Conservation (phyloP, 2,113 vertebrate species). For the Barnardius zonarius region DNA sequence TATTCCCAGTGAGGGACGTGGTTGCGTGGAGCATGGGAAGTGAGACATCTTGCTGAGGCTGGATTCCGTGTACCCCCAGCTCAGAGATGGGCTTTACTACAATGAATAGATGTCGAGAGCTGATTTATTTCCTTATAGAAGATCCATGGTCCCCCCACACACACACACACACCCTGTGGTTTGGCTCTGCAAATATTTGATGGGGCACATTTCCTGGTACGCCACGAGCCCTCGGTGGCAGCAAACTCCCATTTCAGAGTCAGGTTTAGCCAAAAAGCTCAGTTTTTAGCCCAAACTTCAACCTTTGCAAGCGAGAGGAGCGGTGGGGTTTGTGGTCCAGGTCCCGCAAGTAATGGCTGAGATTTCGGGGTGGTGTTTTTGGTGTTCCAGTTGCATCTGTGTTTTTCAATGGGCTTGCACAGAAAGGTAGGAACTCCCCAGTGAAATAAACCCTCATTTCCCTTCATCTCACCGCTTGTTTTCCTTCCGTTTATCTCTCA, state of each 20-base stretch:
- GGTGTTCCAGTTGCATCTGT: not conserved
- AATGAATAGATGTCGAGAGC: not conserved
- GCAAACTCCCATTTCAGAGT: not conserved
- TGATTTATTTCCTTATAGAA: not conserved
- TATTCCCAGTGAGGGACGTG: not conserved
- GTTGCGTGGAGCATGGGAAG: not conserved
- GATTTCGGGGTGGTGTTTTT: not conserved
- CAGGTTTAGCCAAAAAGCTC: not conserved
- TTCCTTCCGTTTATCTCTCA: not conserved
- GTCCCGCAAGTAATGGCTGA: not conserved
- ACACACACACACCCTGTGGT: not conserved
- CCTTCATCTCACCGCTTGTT: not conserved
- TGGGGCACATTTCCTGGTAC: not conserved
- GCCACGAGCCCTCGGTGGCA: accelerated
- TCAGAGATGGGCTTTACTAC: not conserved
- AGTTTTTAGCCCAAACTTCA: not conserved
- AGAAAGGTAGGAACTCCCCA: not conserved
- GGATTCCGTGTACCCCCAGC: not conserved
- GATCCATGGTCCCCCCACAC: not conserved
- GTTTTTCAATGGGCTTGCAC: not conserved
- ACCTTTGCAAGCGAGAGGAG: not conserved
- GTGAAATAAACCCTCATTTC: not conserved
- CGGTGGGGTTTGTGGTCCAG: not conserved
- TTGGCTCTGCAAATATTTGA: constrained; percentile 34
- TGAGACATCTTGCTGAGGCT: not conserved